Base-by-base conservation (phyloP, 1,140 invertebrate species). In the Eupeodes corollae region DNA sequence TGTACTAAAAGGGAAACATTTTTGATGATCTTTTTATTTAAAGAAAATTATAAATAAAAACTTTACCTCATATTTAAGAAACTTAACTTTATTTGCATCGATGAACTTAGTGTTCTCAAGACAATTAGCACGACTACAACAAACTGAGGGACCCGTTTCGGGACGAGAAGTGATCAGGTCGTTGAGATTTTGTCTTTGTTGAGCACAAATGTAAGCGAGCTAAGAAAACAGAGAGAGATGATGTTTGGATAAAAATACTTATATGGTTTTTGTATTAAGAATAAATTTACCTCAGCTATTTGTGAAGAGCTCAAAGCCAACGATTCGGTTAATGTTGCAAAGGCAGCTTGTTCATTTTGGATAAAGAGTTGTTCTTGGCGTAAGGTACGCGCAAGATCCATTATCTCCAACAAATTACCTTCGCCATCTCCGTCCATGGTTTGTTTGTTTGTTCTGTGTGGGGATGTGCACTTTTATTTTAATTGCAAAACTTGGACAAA, bases 21-120 rank as follows among this genome's bases (percentile, higher is more conserved):
- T 26, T 8, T 26, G 21, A 26, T 26, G 3, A 26, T 8, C 8
- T 26, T 26, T 26, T 5, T 26, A 26, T n/a, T n/a, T n/a, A n/a
- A n/a, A n/a, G n/a, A n/a, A n/a, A n/a, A 42, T 5, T 32, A 40
- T 30, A 11, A 19, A 16, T 26, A 46, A 34, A 34, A n/a, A n/a
- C 54, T 65, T 59, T 63, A 83, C 82, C 70, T 82, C 79, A 62
- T 87, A 88, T 57, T 83, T 82, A 44, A 95, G 69, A 41, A 82
- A 77, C 69, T 89, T 88, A 61, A 91, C 79, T 70, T 91, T 90
- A 63, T 91, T 89, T 21, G 83, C 87, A 68, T 96, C 89, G 33
- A 92, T 72, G 69, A 97, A 96, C 42, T 80, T 77, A 3, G 84
- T 80, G 56, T 79, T 79, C 54, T 91, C 84, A 18, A 94, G 73